Conservation (phyloP, 2,888 invertebrate genomes). For the Azorinus chamasolen region DNA sequence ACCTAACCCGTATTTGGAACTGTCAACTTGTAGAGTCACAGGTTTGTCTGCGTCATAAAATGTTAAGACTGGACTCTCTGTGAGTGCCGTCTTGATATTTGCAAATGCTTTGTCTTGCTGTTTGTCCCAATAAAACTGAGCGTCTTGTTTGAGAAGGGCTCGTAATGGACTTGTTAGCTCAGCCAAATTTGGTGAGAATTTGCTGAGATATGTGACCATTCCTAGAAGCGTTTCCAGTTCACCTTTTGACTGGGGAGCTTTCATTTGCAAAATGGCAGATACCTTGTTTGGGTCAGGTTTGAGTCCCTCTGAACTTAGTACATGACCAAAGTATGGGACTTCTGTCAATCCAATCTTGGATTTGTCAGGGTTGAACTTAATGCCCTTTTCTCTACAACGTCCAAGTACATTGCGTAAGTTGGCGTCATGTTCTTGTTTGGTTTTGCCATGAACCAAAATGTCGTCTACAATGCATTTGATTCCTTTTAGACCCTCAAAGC, state of each 20-base stretch:
- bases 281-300: constrained; percentile 40
- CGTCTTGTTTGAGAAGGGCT: constrained; percentile 6
- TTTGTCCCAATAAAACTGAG: constrained; percentile 28
- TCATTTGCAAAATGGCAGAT: not conserved
- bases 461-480: constrained; percentile 53
- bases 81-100: constrained; percentile 16
- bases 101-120: constrained; percentile 18
- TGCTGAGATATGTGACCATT: constrained; percentile 1
- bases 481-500: no score
- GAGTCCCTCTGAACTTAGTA: constrained; percentile 34
- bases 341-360: constrained; percentile 20
- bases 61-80: constrained; percentile 19
- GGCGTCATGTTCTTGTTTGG: constrained; percentile 35
- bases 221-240: constrained; percentile 8
- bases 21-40: constrained; percentile 20
- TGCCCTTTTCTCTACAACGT: constrained; percentile 12
- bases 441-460: constrained; percentile 35
- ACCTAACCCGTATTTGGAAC: constrained; percentile 20
- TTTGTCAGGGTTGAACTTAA: constrained; percentile 46
- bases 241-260: not conserved
- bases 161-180: constrained; percentile 37
- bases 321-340: constrained; percentile 48
- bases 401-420: constrained; percentile 26
- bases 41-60: constrained; percentile 29
- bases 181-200: constrained; percentile 45